These are phyloP conservation scores for Aphaenogaster floridana DNA, from an alignment of 1,140 invertebrate species.

Conservation along the genomic window DNA sequence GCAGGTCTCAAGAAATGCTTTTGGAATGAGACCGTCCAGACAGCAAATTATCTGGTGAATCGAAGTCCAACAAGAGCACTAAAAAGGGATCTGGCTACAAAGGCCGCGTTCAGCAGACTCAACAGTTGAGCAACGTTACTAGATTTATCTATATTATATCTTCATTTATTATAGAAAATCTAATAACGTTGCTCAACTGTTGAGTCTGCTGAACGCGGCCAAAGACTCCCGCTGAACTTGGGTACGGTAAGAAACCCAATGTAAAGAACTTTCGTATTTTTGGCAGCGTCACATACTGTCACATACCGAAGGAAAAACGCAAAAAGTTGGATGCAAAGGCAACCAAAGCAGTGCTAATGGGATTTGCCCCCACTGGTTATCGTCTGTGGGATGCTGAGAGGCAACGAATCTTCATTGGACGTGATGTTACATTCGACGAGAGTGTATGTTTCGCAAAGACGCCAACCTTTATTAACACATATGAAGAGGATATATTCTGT, in stretches of 20 bases:
- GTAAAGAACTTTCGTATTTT: not conserved
- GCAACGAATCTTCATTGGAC: not conserved
- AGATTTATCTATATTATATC: too few relatives aligned
- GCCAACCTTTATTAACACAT: not conserved
- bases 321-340: not conserved
- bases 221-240: not conserved
- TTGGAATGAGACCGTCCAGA: not conserved
- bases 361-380: not conserved
- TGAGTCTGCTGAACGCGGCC: too few relatives aligned
- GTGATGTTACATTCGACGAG: not conserved
- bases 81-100: not conserved
- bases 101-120: too few relatives aligned
- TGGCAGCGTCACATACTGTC: not conserved
- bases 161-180: too few relatives aligned
- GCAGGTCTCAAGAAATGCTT: not conserved
- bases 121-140: too few relatives aligned
- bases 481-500: not conserved
- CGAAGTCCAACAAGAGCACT: not conserved
- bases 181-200: too few relatives aligned
- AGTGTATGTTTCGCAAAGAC: not conserved
- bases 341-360: not conserved
- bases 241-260: not conserved
- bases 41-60: not conserved
- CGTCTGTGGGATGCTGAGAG: not conserved
- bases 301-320: not conserved